These are phyloP conservation scores for Thecophora atra DNA, from an alignment of 2,888 invertebrate species.

Conservation along the genomic window DNA sequence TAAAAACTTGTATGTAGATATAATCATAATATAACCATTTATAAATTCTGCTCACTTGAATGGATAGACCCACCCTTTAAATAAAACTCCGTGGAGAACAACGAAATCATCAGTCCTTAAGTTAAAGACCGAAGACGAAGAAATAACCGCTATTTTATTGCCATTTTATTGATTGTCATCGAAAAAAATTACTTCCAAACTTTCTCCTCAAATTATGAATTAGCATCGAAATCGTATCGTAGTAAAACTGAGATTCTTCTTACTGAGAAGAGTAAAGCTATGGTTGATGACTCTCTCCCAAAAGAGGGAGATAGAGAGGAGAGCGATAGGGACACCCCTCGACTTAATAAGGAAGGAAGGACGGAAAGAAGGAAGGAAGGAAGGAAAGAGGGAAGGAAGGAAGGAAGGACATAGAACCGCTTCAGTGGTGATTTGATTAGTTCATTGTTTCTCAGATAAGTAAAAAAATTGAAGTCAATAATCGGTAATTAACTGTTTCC, in stretches of 20 bases:
- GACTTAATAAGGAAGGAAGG: not conserved
- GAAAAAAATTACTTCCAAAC: not conserved
- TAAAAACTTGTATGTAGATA: too few relatives aligned
- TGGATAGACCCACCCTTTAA: too few relatives aligned
- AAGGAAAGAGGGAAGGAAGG: not conserved
- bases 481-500: conserved; percentile 1
- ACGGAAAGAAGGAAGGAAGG: not conserved
- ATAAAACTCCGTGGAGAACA: too few relatives aligned
- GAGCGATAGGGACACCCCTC: not conserved
- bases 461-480: conserved; percentile 25
- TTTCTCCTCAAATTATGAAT: conserved; percentile 12
- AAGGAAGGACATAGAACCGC: not conserved
- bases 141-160: conserved; percentile 7
- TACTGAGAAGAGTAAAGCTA: not conserved
- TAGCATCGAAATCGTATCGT: not conserved
- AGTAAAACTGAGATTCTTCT: not conserved
- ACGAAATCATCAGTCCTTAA: conserved; percentile 9
- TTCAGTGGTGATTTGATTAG: too few relatives aligned
- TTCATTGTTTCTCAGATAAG: not conserved
- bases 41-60: too few relatives aligned
- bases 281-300: too few relatives aligned
- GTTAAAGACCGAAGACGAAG: not conserved
- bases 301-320: not conserved
- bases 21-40: too few relatives aligned
- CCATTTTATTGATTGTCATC: conserved; percentile 28